phyloP scores from a whole-genome alignment of 1,140 invertebrate genomes.

The Aradophagus sp. region DNA sequence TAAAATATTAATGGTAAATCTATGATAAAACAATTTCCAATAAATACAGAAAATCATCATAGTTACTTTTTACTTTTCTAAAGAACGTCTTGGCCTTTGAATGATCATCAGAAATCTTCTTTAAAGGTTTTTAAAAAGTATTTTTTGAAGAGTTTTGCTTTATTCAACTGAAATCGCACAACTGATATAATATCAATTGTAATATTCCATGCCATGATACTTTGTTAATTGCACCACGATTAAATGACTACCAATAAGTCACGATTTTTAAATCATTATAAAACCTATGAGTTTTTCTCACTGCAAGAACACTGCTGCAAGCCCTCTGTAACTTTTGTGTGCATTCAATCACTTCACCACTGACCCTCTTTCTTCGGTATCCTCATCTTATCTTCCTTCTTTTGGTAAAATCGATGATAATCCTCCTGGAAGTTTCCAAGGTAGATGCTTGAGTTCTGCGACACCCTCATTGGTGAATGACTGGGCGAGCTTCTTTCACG shows the following conservation, averaged over 20 bases:
- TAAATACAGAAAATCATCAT: too few species aligned
- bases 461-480: slow-evolving; percentile 61
- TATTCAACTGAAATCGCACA: too few species aligned
- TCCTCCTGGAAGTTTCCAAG: slow-evolving; percentile 62
- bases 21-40: too few species aligned
- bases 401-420: slow-evolving; percentile 64
- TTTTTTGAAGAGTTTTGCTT: not conserved
- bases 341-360: slow-evolving; percentile 60
- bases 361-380: slow-evolving; percentile 65
- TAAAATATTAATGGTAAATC: too few species aligned
- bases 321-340: too few species aligned
- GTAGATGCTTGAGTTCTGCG: slow-evolving; percentile 61
- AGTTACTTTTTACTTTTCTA: too few species aligned
- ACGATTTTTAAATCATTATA: too few species aligned
- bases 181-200: too few species aligned
- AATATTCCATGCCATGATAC: too few species aligned
- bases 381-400: slow-evolving; percentile 69
- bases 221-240: slow-evolving; percentile 6
- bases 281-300: not conserved
- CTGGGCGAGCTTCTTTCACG: slow-evolving; percentile 66
- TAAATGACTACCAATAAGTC: not conserved
- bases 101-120: too few species aligned
- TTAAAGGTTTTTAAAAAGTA: too few species aligned
- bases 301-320: not conserved
- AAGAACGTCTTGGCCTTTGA: too few species aligned